A percentile compares a stretch with the other conserved stretches of the same genome.
These are phyloP conservation scores for Siniperca scherzeri DNA, from an alignment of 2,797 vertebrate genomes.

Conservation along the genomic window DNA sequence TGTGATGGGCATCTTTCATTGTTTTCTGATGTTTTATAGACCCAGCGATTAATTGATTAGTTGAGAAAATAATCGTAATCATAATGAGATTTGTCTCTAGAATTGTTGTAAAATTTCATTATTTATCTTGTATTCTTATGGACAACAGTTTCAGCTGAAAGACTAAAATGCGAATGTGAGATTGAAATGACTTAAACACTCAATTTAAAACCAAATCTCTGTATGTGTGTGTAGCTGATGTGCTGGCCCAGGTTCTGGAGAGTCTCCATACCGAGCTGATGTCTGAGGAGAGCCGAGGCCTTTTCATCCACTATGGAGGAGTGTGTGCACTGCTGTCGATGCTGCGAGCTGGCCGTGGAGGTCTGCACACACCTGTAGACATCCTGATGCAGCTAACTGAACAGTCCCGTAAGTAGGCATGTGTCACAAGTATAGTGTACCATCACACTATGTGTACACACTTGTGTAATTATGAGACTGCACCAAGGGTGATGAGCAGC, in stretches of 20 bases:
- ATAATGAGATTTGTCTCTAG: background rate
- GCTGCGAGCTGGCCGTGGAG: constrained; percentile 82
- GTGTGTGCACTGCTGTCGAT: constrained; percentile 84
- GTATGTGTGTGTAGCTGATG: constrained; percentile 83
- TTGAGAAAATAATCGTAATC: background rate
- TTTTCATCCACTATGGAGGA: constrained; percentile 90
- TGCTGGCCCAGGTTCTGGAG: constrained; percentile 89
- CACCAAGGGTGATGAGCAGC: background rate
- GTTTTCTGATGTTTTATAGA: background rate
- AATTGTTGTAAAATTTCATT: background rate
- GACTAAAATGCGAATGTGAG: background rate
- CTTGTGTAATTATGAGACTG: background rate
- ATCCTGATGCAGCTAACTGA: constrained; percentile 90
- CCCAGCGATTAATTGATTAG: too few relatives aligned
- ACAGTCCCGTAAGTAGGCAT: constrained; percentile 89
- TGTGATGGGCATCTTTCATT: background rate
- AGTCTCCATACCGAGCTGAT: constrained; percentile 86
- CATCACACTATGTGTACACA: background rate
- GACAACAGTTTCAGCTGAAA: background rate
- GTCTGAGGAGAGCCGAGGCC: constrained; percentile 87
- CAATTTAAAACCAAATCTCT: background rate
- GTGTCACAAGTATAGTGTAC: background rate
- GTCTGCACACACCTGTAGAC: constrained; percentile 86
- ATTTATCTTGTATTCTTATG: background rate
- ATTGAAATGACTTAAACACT: background rate